Evolutionary conservation across 2,113 vertebrate species (phyloP).

Genomic region (Drymodes brunneopygia): DNA sequence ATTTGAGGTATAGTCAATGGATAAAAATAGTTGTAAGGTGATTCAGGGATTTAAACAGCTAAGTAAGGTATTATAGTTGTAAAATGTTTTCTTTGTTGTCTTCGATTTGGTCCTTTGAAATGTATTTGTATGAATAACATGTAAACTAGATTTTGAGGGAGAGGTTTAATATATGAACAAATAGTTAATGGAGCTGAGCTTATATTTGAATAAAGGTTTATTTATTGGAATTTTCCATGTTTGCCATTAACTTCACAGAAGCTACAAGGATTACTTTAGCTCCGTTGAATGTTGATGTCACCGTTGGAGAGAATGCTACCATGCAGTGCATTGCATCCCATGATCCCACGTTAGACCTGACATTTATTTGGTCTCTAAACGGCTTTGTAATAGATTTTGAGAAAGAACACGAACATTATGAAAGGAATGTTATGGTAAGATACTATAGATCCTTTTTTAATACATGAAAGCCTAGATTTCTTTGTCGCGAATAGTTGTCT

Average conservation of each 20-base stretch:
- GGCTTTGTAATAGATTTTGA: slow-evolving; percentile 87
- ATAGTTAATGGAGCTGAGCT: background rate
- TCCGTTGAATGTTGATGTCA: slow-evolving; percentile 86
- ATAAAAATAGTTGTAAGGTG: background rate
- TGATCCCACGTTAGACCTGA: slow-evolving; percentile 86
- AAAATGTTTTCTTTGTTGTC: background rate
- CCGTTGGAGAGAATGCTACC: slow-evolving; percentile 82
- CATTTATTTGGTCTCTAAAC: slow-evolving; percentile 93
- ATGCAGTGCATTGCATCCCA: slow-evolving; percentile 92
- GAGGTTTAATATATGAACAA: background rate
- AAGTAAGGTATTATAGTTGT: background rate
- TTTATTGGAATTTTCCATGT: slow-evolving; percentile 23
- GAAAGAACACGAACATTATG: slow-evolving; percentile 82
- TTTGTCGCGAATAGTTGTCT: background rate
- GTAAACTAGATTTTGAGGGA: background rate
- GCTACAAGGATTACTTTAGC: slow-evolving; percentile 92
- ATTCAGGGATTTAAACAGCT: background rate
- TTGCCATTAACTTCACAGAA: slow-evolving; percentile 73
- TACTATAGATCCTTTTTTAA: background rate
- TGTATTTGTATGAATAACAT: background rate
- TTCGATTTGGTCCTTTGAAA: slow-evolving; percentile 5
- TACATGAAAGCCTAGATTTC: background rate
- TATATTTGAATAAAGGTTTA: background rate
- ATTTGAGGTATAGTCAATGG: background rate
- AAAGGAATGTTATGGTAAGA: slow-evolving; percentile 84